phyloP scores from a whole-genome alignment of 2,888 invertebrate genomes.

The Mythimna ferrago region DNA sequence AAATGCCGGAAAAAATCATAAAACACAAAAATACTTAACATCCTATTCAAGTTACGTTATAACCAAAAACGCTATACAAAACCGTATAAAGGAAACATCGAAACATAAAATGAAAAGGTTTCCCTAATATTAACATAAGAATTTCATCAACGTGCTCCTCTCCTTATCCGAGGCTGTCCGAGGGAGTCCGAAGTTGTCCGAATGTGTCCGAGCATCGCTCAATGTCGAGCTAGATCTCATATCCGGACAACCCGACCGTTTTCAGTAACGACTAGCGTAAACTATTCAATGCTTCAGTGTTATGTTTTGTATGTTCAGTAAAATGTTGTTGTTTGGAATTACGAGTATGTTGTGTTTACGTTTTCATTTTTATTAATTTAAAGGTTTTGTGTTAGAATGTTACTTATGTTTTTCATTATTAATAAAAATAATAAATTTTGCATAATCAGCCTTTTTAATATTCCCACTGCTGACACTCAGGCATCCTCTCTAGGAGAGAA shows the following conservation, averaged over 20 bases:
- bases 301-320: constrained; percentile 33
- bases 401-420: no score
- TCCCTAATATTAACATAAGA: constrained; percentile 68
- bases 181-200: constrained; percentile 36
- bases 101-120: constrained; percentile 61
- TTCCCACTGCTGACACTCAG: no score
- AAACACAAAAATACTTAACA: not conserved
- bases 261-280: constrained; percentile 64
- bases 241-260: constrained; percentile 67
- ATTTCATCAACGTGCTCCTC: constrained; percentile 64
- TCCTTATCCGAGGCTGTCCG: constrained; percentile 50
- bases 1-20: not conserved
- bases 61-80: constrained; percentile 38
- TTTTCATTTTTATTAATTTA: constrained; percentile 29
- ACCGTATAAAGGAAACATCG: constrained; percentile 34
- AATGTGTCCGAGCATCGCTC: constrained; percentile 66
- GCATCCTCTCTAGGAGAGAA: no score
- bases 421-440: no score
- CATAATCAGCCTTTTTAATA: no score
- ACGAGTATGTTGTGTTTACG: constrained; percentile 1
- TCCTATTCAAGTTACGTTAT: constrained; percentile 1
- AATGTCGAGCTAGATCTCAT: constrained; percentile 70
- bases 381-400: not conserved
- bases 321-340: constrained; percentile 3
- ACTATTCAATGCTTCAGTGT: constrained; percentile 60